Base-by-base conservation (phyloP, 2,888 invertebrate genomes). In the Brassicogethes aeneus region DNA sequence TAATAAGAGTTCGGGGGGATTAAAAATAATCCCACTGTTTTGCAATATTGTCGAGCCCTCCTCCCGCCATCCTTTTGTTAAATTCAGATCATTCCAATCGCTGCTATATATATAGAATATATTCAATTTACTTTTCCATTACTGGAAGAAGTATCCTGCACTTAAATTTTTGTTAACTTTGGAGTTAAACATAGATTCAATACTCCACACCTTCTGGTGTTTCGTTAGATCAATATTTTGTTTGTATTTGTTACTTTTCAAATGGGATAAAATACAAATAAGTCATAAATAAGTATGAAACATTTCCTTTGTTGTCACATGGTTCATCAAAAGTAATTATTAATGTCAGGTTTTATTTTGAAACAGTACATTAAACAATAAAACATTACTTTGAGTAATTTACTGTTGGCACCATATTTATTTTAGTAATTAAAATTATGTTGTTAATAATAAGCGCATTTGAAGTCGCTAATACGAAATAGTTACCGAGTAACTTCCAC, bases 1-100 rank as follows among this genome's bases (percentile, higher is more conserved):
- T 68, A 68, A 68, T 68, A 68, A 68, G 68, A 68, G 63, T 68
- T 66, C 63, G 57, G 62, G 62, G 61, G 66, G 68, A 68, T 68
- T 68, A 68, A 68, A 68, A 68, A 66, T 68, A 66, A 68, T 68
- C 66, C 66, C 53, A 59, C 62, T 67, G 66, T 68, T 68, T 68
- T 67, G 66, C 68, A 67, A 68, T 68, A 67, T 66, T 64, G 61
- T 64, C 46, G 49, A 12, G 32, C 5, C 7, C n/a, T n/a, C n/a
- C n/a, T n/a, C n/a, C 8, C 10, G 14, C 8, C 32, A 32, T 12
- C 12, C 3, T 32, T 32, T 32, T 32, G 32, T 32, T 32, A 32
- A 32, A 10, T 32, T 32, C 13, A 32, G 32, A 32, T 32, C 12
- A 12, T 32, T 12, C 48, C 41, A 47, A 40, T 39, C 43, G 46